A percentile compares a stretch with the other conserved stretches of the same genome.
Evolutionary conservation across 2,888 invertebrate genomes (phyloP).

Genomic region (Metalampra italica): DNA sequence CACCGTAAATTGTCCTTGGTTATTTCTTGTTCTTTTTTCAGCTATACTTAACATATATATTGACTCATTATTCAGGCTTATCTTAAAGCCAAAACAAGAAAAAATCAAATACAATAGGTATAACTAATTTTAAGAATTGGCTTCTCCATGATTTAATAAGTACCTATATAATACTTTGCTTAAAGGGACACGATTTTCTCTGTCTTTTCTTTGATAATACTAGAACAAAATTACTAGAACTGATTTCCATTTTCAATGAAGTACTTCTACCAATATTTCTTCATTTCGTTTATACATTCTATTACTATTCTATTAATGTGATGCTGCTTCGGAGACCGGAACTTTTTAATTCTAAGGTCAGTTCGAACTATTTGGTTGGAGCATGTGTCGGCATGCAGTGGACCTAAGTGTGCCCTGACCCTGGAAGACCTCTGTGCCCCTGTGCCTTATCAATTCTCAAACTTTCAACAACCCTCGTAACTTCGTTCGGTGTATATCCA

Average conservation of each 20-base stretch:
- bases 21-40: conserved; percentile 26
- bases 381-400: conserved; percentile 70
- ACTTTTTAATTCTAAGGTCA: conserved; percentile 72
- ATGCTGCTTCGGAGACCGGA: conserved; percentile 77
- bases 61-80: too few species aligned
- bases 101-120: too few species aligned
- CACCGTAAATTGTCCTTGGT: conserved; percentile 33
- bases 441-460: background rate
- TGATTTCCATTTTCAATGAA: background rate
- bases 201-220: background rate
- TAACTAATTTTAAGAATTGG: too few species aligned
- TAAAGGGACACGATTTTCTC: too few species aligned
- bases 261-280: conserved; percentile 18
- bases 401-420: conserved; percentile 51
- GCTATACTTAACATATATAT: conserved; percentile 9
- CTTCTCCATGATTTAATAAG: background rate
- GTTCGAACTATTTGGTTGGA: conserved; percentile 52
- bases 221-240: too few species aligned
- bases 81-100: too few species aligned
- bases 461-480: background rate
- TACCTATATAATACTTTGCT: too few species aligned
- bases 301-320: conserved; percentile 68
- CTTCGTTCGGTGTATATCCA: conserved; percentile 4
- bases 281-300: conserved; percentile 30
- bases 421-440: conserved; percentile 10